phyloP scores from a whole-genome alignment of 2,797 vertebrate genomes.

The Simalia tracyae region DNA sequence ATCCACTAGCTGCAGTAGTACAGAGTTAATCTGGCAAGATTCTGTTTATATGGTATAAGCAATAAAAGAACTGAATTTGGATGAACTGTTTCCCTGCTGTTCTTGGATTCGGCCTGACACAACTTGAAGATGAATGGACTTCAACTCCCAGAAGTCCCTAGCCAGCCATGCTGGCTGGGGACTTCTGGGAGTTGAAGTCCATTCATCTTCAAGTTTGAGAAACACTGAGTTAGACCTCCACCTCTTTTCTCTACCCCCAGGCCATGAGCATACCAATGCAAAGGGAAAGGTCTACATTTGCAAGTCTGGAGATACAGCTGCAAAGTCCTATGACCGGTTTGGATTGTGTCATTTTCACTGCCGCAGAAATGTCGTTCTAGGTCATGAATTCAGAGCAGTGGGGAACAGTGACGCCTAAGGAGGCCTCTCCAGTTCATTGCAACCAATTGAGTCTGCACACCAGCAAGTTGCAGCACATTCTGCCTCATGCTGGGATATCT shows the following conservation, averaged over 20 bases:
- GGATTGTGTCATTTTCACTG: background rate
- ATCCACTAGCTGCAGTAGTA: too few relatives aligned
- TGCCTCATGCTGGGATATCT: background rate
- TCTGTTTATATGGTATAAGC: too few relatives aligned
- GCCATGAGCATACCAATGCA: background rate
- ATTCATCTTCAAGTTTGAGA: too few relatives aligned
- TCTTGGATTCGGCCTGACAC: too few relatives aligned
- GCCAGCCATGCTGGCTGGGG: too few relatives aligned
- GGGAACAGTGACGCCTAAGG: too few relatives aligned
- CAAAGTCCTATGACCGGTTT: background rate
- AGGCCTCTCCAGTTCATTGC: background rate
- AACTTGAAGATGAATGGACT: too few relatives aligned
- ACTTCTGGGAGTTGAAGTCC: too few relatives aligned
- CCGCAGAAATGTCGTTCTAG: background rate
- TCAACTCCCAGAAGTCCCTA: too few relatives aligned
- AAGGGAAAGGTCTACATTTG: background rate
- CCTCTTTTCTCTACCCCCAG: background rate
- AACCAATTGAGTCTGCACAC: background rate
- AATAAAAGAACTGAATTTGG: too few relatives aligned
- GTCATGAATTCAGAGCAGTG: background rate
- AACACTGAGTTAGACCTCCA: background rate
- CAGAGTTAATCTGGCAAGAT: too few relatives aligned
- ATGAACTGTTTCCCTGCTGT: too few relatives aligned
- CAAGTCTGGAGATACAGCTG: background rate
- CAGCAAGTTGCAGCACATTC: background rate